Percentiles rank a stretch among this genome's conserved stretches.
Evolutionary conservation across 2,797 vertebrate species (phyloP).

Genomic region (Epinephelus awoara): DNA sequence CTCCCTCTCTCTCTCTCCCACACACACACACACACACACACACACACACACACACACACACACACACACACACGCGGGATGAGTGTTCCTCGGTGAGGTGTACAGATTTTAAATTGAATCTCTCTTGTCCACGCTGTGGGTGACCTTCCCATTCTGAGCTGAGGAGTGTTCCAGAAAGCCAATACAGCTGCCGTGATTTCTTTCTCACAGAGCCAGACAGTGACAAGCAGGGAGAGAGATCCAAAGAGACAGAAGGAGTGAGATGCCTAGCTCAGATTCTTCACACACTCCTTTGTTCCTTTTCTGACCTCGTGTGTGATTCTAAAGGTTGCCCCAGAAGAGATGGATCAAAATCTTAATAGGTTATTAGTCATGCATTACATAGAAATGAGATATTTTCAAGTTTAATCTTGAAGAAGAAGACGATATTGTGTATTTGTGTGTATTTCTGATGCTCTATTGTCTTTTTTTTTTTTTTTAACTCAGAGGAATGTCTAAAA

Average conservation of each 20-base stretch:
- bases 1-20: slow-evolving; percentile 10
- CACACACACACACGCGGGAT: slow-evolving; percentile 26
- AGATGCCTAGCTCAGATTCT: slow-evolving; percentile 16
- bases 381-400: not conserved
- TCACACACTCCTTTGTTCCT: slow-evolving; percentile 15
- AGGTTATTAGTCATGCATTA: not conserved
- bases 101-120: slow-evolving; percentile 76
- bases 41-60: slow-evolving; percentile 25
- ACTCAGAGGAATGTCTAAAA: not conserved
- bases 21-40: slow-evolving; percentile 25
- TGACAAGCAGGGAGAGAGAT: slow-evolving; percentile 47
- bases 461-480: not conserved
- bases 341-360: slow-evolving; percentile 19
- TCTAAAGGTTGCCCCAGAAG: slow-evolving; percentile 6
- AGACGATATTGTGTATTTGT: not conserved
- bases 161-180: slow-evolving; percentile 69
- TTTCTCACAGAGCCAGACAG: slow-evolving; percentile 55
- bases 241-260: slow-evolving; percentile 28
- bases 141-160: slow-evolving; percentile 75
- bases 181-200: slow-evolving; percentile 69
- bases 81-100: slow-evolving; percentile 49
- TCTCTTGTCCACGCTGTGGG: slow-evolving; percentile 61
- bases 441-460: not conserved
- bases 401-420: not conserved
- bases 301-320: slow-evolving; percentile 24